A percentile compares a stretch with the other conserved stretches of the same genome.
phyloP scores from a whole-genome alignment of 2,888 invertebrate genomes.

The Perdita meconis region DNA sequence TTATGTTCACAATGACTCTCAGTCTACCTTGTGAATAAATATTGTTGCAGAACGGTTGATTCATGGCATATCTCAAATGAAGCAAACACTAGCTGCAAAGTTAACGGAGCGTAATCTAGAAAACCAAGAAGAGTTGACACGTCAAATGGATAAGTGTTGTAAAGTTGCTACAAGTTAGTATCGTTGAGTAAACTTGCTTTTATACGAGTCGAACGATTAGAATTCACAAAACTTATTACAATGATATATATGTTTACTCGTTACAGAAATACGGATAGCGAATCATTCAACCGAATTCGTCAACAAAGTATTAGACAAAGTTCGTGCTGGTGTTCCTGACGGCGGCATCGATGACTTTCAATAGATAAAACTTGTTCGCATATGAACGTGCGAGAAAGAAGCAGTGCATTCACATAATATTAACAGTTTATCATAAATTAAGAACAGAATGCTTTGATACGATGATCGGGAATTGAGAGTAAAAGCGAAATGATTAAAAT shows the following conservation, averaged over 20 bases:
- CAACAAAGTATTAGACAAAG: conserved; percentile 94
- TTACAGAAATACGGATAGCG: conserved; percentile 93
- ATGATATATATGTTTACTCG: conserved; percentile 3
- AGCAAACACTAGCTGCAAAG: conserved; percentile 90
- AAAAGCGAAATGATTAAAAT: conserved; percentile 1
- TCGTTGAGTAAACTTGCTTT: too few relatives aligned
- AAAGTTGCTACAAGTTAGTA: conserved; percentile 90
- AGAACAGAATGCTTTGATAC: conserved; percentile 13
- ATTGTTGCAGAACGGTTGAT: conserved; percentile 89
- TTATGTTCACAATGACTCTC: too few relatives aligned
- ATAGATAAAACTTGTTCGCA: conserved; percentile 60
- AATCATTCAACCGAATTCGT: conserved; percentile 97
- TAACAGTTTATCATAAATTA: conserved; percentile 19
- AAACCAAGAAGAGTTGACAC: conserved; percentile 88
- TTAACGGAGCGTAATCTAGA: conserved; percentile 86
- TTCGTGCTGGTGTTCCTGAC: conserved; percentile 91
- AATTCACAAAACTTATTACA: background rate
- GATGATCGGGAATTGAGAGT: conserved; percentile 24
- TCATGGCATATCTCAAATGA: conserved; percentile 91
- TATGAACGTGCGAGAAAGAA: conserved; percentile 36
- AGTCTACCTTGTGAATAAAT: conserved; percentile 11
- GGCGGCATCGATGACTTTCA: conserved; percentile 92
- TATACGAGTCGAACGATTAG: too few relatives aligned
- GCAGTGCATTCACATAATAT: conserved; percentile 25
- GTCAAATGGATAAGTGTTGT: conserved; percentile 89